Evolutionary conservation across 2,113 vertebrate species (phyloP).

Genomic region (Myiozetetes cayanensis): DNA sequence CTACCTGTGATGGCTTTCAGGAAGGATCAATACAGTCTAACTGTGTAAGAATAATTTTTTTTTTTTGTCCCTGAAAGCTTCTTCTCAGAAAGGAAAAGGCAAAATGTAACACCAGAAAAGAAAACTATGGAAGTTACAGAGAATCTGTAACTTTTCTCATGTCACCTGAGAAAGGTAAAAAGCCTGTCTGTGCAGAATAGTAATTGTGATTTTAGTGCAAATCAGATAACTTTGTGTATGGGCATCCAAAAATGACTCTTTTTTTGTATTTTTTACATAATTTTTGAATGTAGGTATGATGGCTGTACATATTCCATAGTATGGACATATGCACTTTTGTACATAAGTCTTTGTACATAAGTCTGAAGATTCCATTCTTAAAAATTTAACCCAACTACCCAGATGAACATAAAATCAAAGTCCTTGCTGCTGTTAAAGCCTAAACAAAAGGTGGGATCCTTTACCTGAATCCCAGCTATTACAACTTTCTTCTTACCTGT

Average conservation of each 20-base stretch:
- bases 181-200: background rate
- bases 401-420: background rate
- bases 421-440: background rate
- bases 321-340: background rate
- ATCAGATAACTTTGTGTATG: background rate
- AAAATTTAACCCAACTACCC: rapidly evolving
- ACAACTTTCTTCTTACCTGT: background rate
- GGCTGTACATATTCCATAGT: background rate
- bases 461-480: background rate
- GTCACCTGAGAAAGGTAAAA: background rate
- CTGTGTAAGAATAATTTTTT: background rate
- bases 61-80: background rate
- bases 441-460: background rate
- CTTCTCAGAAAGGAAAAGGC: background rate
- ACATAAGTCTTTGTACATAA: background rate
- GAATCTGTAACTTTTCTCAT: background rate
- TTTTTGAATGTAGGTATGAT: background rate
- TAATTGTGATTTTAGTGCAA: background rate
- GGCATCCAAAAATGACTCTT: background rate
- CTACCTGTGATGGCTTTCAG: background rate
- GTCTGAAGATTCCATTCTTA: background rate
- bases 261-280: background rate
- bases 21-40: background rate
- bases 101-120: background rate
- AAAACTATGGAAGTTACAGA: background rate